Percentiles rank a stretch among this genome's conserved stretches.
These are phyloP conservation scores for Theretra japonica DNA, from an alignment of 2,888 invertebrate species.

Conservation along the genomic window DNA sequence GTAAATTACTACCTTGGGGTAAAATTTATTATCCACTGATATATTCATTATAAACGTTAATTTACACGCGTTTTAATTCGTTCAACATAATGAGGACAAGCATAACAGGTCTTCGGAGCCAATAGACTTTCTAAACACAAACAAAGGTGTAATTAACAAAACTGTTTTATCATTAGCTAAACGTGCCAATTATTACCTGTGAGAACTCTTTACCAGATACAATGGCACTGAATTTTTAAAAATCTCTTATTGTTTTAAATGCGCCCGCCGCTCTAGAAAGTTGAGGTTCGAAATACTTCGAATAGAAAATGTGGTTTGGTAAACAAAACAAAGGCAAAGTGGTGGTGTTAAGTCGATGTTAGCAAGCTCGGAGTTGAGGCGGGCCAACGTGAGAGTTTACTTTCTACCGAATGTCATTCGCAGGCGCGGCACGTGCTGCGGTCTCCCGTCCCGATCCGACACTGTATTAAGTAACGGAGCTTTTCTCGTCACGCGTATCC, in stretches of 20 bases:
- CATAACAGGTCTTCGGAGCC: slow-evolving; percentile 35
- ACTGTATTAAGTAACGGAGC: slow-evolving; percentile 64
- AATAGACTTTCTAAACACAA: slow-evolving; percentile 50
- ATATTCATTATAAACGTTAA: neutral
- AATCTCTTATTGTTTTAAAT: slow-evolving; percentile 38
- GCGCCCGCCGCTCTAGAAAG: slow-evolving; percentile 41
- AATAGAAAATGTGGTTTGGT: slow-evolving; percentile 45
- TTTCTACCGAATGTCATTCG: slow-evolving; percentile 72
- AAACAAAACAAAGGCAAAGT: slow-evolving; percentile 56
- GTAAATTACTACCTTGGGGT: slow-evolving; percentile 26
- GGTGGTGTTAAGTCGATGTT: slow-evolving; percentile 47
- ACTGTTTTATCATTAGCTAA: slow-evolving; percentile 46
- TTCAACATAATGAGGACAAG: neutral
- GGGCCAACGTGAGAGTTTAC: slow-evolving; percentile 67
- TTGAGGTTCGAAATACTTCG: slow-evolving; percentile 39
- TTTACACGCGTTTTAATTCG: neutral
- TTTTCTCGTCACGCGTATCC: slow-evolving; percentile 52
- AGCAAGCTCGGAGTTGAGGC: slow-evolving; percentile 39
- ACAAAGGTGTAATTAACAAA: slow-evolving; percentile 50
- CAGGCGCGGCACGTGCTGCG: slow-evolving; percentile 71
- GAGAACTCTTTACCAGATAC: slow-evolving; percentile 38
- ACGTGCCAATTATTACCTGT: slow-evolving; percentile 44
- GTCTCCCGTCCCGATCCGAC: slow-evolving; percentile 53
- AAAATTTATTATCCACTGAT: slow-evolving; percentile 16
- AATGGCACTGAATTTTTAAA: slow-evolving; percentile 34